Percentiles rank a stretch among this genome's conserved stretches.
Conservation (phyloP, 2,888 invertebrate genomes). For the Tachystola acroxantha region DNA sequence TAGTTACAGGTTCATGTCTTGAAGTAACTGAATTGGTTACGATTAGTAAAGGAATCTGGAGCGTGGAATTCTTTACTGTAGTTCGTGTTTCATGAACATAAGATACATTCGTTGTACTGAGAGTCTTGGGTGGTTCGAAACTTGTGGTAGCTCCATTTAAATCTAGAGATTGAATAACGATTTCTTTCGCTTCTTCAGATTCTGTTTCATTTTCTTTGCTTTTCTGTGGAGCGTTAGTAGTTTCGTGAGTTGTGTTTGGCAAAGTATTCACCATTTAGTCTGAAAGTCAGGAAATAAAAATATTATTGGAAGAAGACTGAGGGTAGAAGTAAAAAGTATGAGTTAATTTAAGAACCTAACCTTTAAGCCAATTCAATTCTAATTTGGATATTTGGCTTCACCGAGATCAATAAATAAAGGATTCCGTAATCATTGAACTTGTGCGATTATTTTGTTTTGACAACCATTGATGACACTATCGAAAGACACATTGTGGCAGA, state of each 20-base stretch:
- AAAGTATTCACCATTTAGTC: neutral
- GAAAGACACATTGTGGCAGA: too few relatives aligned
- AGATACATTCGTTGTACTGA: slow-evolving; percentile 1
- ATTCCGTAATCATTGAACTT: too few relatives aligned
- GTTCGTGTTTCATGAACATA: neutral
- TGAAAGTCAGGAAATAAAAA: neutral
- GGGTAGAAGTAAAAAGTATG: too few relatives aligned
- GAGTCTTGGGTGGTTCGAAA: slow-evolving; percentile 12
- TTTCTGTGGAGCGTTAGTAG: neutral
- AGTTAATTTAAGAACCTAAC: too few relatives aligned
- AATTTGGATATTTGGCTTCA: too few relatives aligned
- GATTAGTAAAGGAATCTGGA: neutral
- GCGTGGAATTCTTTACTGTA: too few relatives aligned
- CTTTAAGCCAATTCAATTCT: too few relatives aligned
- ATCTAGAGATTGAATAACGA: slow-evolving; percentile 9
- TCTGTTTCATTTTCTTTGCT: slow-evolving; percentile 11
- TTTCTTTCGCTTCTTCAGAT: slow-evolving; percentile 17
- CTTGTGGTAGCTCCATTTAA: slow-evolving; percentile 1
- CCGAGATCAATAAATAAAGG: too few relatives aligned
- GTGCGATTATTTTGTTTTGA: too few relatives aligned
- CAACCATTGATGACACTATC: too few relatives aligned
- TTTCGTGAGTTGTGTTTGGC: neutral
- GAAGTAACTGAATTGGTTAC: neutral
- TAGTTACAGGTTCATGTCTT: slow-evolving; percentile 17
- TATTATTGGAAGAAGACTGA: too few relatives aligned